Conservation (phyloP, 1,140 invertebrate species). For the Eriocheir sinensis region DNA sequence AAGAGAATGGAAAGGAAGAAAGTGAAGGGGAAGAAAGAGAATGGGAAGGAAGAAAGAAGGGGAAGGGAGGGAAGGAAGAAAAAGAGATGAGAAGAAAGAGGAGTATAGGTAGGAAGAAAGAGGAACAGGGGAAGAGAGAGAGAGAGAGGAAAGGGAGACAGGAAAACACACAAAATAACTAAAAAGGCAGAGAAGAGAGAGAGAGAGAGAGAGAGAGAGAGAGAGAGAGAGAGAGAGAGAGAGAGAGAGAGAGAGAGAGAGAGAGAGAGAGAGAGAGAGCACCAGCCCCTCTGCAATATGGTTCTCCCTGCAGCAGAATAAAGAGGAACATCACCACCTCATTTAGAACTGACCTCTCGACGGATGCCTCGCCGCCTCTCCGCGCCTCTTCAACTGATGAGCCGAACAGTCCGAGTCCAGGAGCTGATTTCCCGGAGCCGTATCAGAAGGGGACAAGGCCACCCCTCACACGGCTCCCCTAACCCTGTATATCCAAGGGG, state of each 20-base stretch:
- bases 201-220: too few species aligned
- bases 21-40: not conserved
- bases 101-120: too few species aligned
- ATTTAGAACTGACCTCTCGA: constrained; percentile 48
- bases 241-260: too few species aligned
- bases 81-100: too few species aligned
- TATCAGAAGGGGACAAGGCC: not conserved
- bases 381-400: constrained; percentile 35
- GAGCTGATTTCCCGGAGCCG: not conserved
- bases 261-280: not conserved
- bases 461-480: not conserved
- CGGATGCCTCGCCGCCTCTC: not conserved
- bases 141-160: too few species aligned
- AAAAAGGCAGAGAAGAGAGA: too few species aligned
- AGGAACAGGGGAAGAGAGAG: not conserved
- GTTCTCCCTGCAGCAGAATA: not conserved
- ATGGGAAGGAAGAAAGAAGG: not conserved
- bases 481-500: not conserved
- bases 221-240: too few species aligned
- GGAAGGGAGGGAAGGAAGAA: not conserved
- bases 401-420: constrained; percentile 42
- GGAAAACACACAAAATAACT: too few species aligned
- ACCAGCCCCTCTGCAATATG: not conserved
- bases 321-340: constrained; percentile 33
- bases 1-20: too few species aligned